These are phyloP conservation scores for Eira barbara DNA, from an alignment of 2,113 vertebrate species.

Conservation along the genomic window DNA sequence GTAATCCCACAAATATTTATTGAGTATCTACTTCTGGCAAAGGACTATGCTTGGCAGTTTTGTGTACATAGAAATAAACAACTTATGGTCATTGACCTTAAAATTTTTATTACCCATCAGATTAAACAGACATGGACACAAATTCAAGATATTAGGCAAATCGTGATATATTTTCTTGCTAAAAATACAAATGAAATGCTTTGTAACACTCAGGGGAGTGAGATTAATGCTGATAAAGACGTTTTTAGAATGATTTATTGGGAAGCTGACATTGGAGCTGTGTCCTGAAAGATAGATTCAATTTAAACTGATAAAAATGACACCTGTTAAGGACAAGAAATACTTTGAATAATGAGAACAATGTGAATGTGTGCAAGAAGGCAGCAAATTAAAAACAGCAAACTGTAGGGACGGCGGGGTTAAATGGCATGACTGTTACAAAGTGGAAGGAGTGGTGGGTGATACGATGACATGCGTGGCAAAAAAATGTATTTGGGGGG, in stretches of 20 bases:
- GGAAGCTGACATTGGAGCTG: background rate
- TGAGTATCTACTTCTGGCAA: background rate
- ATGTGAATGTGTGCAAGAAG: background rate
- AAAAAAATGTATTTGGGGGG: background rate
- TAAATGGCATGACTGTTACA: background rate
- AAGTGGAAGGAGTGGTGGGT: background rate
- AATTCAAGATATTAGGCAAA: background rate
- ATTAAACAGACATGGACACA: background rate
- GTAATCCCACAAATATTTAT: background rate
- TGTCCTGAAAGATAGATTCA: background rate
- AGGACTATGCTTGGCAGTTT: background rate
- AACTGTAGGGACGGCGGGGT: rapidly evolving
- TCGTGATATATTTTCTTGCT: background rate
- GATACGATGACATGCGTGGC: rapidly evolving
- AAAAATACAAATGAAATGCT: background rate
- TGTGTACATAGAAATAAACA: background rate
- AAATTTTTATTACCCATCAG: background rate
- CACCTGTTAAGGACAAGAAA: background rate
- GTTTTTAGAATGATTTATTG: background rate
- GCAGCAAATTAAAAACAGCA: background rate
- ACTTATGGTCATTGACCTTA: background rate
- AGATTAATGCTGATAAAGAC: background rate
- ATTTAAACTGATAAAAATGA: background rate
- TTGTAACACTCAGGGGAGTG: background rate
- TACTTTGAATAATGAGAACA: background rate